Conservation (phyloP, 1,140 invertebrate species). For the Caerostris extrusa region DNA sequence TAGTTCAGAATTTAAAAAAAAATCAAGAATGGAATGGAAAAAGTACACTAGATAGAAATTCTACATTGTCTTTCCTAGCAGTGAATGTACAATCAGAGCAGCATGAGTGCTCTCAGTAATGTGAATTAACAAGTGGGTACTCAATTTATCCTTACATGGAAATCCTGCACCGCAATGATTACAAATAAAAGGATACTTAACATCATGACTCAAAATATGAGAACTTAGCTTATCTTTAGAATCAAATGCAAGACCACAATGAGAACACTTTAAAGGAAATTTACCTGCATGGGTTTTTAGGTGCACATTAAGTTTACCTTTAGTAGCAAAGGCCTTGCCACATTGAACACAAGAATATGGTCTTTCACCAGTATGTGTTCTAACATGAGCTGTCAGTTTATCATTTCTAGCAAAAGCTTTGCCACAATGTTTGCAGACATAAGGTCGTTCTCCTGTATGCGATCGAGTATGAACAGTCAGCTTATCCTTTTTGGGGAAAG, state of each 20-base stretch:
- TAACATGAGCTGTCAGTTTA: slow-evolving; percentile 82
- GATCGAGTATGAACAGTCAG: slow-evolving; percentile 85
- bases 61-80: slow-evolving; percentile 69
- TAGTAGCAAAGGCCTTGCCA: slow-evolving; percentile 83
- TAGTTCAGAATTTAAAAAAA: neutral
- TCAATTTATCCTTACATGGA: slow-evolving; percentile 87
- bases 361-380: slow-evolving; percentile 82
- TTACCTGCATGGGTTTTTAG: slow-evolving; percentile 83
- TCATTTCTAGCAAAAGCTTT: slow-evolving; percentile 85
- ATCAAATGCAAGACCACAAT: slow-evolving; percentile 84
- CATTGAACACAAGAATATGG: slow-evolving; percentile 82
- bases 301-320: slow-evolving; percentile 85
- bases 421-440: slow-evolving; percentile 82
- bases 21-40: slow-evolving; percentile 39
- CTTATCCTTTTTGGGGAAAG: slow-evolving; percentile 83
- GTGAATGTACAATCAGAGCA: slow-evolving; percentile 67
- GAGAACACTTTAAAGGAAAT: slow-evolving; percentile 84
- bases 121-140: slow-evolving; percentile 87
- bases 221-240: slow-evolving; percentile 84
- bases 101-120: slow-evolving; percentile 71
- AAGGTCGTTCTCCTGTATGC: slow-evolving; percentile 82
- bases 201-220: slow-evolving; percentile 69
- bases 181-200: slow-evolving; percentile 69
- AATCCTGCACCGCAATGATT: slow-evolving; percentile 83
- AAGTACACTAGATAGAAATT: slow-evolving; percentile 48